Evolutionary conservation across 2,888 invertebrate species (phyloP), one percentile per base, ranked within the genome.

Genomic region (Melinopterus prodromus): DNA sequence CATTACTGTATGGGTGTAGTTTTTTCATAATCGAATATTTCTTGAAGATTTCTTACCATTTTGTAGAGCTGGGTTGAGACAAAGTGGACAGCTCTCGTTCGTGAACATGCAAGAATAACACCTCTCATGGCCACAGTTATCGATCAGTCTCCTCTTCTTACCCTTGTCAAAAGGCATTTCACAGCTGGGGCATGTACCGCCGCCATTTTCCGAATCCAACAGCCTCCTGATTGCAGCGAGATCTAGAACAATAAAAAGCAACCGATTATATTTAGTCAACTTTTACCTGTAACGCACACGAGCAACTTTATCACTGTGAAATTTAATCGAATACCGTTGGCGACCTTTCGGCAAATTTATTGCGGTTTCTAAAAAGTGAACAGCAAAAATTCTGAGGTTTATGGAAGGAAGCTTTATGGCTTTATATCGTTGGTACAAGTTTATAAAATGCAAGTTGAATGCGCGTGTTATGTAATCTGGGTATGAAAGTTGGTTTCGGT

Each of bases 101-200:
- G 94, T 94, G 91, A 97, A 97, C 93, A 98, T 95, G 90, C 98
- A 98, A 84, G 97, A 95, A 92, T 98, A 98, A 90, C 98, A 98
- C 82, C 97, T 92, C 89, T 98, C 98, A 92, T 98, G 98, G 84
- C 98, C 98, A 90, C 98, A 98, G 82, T 96, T 95, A 91, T 98
- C 98, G 88, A 98, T 97, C 87, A 98, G 92, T 89, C 96, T 95
- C 90, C 98, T 94, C 91, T 98, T 97, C 91, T 98, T 98, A 90
- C 98, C 98, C 91, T 97, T 97, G 91, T 98, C 98, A 91, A 97
- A 98, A 85, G 97, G 97, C 94, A 97, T 96, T 90, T 94, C 95
- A 91, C 96, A 96, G 89, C 95, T 95, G 83, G 96, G 96, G 90
- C 96, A 96, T 81, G 86, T 88, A 82, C 93, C 93, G 80, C 93